A percentile compares a stretch with the other conserved stretches of the same genome.
phyloP scores from a whole-genome alignment of 2,888 invertebrate genomes.

The Melinaea menophilus region DNA sequence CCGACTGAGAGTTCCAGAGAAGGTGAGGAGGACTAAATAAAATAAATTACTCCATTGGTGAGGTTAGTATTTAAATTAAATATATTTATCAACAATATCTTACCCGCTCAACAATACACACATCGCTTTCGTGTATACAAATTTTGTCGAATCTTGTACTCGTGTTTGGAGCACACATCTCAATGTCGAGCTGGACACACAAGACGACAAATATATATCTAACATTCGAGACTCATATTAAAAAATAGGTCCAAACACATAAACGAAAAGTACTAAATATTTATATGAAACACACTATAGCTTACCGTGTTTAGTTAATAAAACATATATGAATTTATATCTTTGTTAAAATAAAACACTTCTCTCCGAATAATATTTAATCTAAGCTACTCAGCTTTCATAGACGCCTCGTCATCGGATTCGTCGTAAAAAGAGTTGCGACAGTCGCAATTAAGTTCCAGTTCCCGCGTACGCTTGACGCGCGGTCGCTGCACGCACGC shows the following conservation, averaged over 20 bases:
- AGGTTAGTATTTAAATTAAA: neutral
- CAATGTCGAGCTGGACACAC: constrained; percentile 17
- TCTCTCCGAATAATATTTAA: constrained; percentile 3
- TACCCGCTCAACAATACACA: constrained; percentile 47
- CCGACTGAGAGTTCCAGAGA: constrained; percentile 31
- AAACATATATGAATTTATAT: no score
- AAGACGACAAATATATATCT: constrained; percentile 3
- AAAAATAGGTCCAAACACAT: constrained; percentile 49
- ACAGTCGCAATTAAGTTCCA: constrained; percentile 31
- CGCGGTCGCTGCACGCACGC: constrained; percentile 48
- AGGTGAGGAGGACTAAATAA: constrained; percentile 29
- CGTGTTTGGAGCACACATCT: constrained; percentile 42
- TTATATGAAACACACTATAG: neutral
- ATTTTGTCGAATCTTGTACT: constrained; percentile 15
- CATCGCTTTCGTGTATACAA: constrained; percentile 30
- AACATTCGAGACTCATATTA: constrained; percentile 23
- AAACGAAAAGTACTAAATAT: constrained; percentile 6
- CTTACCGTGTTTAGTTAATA: no score
- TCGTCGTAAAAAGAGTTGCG: constrained; percentile 22
- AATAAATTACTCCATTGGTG: neutral
- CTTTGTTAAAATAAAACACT: neutral
- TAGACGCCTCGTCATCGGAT: constrained; percentile 36
- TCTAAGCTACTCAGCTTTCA: constrained; percentile 28
- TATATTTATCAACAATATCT: constrained; percentile 25
- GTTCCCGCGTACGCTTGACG: constrained; percentile 33